A percentile compares a stretch with the other conserved stretches of the same genome.
These are phyloP conservation scores for Chaitophorus viminalis DNA, from an alignment of 2,888 invertebrate species.

Conservation along the genomic window DNA sequence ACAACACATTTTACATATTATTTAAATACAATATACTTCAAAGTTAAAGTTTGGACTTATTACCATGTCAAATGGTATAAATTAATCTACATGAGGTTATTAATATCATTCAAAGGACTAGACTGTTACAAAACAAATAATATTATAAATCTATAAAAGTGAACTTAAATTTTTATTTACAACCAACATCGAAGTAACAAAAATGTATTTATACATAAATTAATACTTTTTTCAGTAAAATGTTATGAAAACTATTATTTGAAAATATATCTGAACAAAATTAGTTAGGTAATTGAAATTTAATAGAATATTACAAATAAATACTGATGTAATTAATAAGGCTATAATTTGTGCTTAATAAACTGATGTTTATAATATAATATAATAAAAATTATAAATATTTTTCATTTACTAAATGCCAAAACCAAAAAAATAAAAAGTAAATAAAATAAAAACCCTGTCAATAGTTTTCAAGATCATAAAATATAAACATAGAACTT, in stretches of 20 bases:
- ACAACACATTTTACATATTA: conserved; percentile 31
- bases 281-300: conserved; percentile 16
- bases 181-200: conserved; percentile 31
- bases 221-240: conserved; percentile 31
- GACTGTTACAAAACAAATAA: conserved; percentile 52
- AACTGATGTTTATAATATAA: neutral
- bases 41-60: conserved; percentile 22
- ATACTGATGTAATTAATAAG: conserved; percentile 35
- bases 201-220: conserved; percentile 11
- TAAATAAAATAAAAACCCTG: conserved; percentile 36
- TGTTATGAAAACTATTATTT: neutral
- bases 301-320: conserved; percentile 16
- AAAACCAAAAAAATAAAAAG: conserved; percentile 19
- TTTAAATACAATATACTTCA: conserved; percentile 27
- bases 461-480: conserved; percentile 43
- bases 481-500: conserved; percentile 34
- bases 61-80: conserved; percentile 6
- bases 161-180: conserved; percentile 47
- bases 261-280: neutral
- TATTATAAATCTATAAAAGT: conserved; percentile 44
- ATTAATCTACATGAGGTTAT: conserved; percentile 20
- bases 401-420: neutral
- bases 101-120: conserved; percentile 45
- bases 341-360: neutral
- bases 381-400: conserved; percentile 17